A percentile compares a stretch with the other conserved stretches of the same genome.
Conservation (phyloP, 1,140 invertebrate species). For the Stegodyphus mimosarum region DNA sequence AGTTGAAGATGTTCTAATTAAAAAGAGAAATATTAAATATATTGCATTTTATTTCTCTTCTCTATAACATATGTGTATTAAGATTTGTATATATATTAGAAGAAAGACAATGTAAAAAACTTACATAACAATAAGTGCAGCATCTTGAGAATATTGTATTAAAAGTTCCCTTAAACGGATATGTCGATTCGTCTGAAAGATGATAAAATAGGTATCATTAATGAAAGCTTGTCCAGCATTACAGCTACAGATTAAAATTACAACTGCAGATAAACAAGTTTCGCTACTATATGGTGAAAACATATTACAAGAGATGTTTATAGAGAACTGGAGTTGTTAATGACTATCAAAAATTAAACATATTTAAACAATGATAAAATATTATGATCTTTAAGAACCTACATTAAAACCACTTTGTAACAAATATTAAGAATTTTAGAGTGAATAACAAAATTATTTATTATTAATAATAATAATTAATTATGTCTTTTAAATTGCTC, state of each 20-base stretch:
- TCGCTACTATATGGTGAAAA: not conserved
- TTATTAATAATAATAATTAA: too few relatives aligned
- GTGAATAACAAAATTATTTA: too few relatives aligned
- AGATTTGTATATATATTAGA: too few relatives aligned
- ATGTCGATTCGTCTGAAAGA: constrained; percentile 81
- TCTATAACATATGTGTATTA: too few relatives aligned
- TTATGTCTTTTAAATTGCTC: too few relatives aligned
- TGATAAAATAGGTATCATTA: not conserved
- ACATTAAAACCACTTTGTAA: too few relatives aligned
- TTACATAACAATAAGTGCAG: constrained; percentile 90
- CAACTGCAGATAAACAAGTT: not conserved
- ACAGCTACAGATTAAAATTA: not conserved
- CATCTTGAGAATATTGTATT: constrained; percentile 82
- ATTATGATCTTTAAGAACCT: too few relatives aligned
- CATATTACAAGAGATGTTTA: not conserved
- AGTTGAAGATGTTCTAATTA: too few relatives aligned
- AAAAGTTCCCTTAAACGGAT: constrained; percentile 86
- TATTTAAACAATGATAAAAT: not conserved
- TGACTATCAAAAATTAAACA: not conserved
- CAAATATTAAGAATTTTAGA: too few relatives aligned
- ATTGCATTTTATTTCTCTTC: too few relatives aligned
- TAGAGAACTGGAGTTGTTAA: not conserved
- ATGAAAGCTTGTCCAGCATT: not conserved
- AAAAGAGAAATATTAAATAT: too few relatives aligned
- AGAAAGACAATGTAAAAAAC: constrained; percentile 65